phyloP scores from a whole-genome alignment of 1,140 invertebrate genomes.

The Saccostrea glomerata region DNA sequence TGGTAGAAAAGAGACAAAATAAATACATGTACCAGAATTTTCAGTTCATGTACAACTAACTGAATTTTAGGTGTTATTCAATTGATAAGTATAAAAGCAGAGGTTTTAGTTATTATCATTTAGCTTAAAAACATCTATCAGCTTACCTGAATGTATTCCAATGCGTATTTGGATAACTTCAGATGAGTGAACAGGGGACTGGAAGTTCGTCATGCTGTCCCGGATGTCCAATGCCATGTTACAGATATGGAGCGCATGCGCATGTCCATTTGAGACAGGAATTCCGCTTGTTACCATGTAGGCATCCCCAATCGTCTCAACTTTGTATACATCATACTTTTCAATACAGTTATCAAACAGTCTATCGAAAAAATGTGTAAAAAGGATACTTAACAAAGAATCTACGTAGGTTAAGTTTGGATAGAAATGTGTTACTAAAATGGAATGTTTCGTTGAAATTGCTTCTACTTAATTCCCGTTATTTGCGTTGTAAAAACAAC shows the following conservation, averaged over 20 bases:
- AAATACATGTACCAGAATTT: too few species aligned
- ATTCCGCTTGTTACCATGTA: constrained; percentile 96
- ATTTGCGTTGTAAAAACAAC: too few species aligned
- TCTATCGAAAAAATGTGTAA: background rate
- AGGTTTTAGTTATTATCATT: too few species aligned
- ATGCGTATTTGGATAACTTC: constrained; percentile 89
- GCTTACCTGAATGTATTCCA: constrained; percentile 82
- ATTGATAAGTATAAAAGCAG: too few species aligned
- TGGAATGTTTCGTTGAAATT: too few species aligned
- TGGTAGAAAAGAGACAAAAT: too few species aligned
- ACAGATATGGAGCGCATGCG: constrained; percentile 88
- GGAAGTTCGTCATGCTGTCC: constrained; percentile 89
- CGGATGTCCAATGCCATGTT: constrained; percentile 80
- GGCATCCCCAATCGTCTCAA: constrained; percentile 95
- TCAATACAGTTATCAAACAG: constrained; percentile 80
- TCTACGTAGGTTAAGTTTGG: too few species aligned
- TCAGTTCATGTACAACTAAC: too few species aligned
- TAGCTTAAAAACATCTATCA: too few species aligned
- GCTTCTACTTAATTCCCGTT: too few species aligned
- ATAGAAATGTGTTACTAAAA: too few species aligned
- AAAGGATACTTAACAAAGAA: background rate
- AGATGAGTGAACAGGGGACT: constrained; percentile 88
- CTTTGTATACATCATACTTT: constrained; percentile 94
- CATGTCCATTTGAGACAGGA: constrained; percentile 87
- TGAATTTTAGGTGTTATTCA: too few species aligned